Evolutionary conservation across 2,113 vertebrate species (phyloP).

Genomic region (Piprites chloris): DNA sequence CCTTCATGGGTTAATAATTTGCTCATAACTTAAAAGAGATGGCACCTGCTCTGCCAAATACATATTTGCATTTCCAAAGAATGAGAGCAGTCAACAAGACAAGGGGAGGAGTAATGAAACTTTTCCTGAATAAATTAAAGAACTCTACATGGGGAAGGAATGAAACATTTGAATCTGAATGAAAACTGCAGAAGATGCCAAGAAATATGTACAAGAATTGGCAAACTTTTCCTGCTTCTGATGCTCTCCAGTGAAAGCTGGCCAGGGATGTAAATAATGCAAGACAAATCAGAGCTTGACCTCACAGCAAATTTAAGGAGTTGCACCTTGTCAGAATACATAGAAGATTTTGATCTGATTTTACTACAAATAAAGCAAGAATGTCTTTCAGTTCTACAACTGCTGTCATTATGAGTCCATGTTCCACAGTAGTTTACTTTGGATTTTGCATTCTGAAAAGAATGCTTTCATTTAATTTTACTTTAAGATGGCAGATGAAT

Average conservation of each 20-base stretch:
- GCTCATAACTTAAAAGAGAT: background rate
- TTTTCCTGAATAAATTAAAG: conserved; percentile 52
- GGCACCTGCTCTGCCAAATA: conserved; percentile 37
- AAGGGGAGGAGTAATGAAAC: conserved; percentile 28
- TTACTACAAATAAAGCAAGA: background rate
- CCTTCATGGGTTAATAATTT: background rate
- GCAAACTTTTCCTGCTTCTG: background rate
- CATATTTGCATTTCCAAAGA: conserved; percentile 59
- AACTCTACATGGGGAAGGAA: background rate
- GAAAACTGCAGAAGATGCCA: conserved; percentile 23
- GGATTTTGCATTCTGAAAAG: background rate
- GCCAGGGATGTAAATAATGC: conserved; percentile 4
- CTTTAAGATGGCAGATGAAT: background rate
- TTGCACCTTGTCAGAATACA: background rate
- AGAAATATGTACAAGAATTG: conserved; percentile 10
- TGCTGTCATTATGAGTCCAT: background rate
- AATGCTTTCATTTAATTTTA: background rate
- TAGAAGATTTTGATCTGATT: background rate
- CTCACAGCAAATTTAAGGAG: background rate
- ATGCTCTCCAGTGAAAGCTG: background rate
- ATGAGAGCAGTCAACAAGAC: conserved; percentile 33
- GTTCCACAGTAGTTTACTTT: background rate
- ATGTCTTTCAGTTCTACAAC: background rate
- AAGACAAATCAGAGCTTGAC: background rate
- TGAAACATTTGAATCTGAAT: conserved; percentile 52